Base-by-base conservation (phyloP, 1,140 invertebrate species). In the Trichonephila clavata region DNA sequence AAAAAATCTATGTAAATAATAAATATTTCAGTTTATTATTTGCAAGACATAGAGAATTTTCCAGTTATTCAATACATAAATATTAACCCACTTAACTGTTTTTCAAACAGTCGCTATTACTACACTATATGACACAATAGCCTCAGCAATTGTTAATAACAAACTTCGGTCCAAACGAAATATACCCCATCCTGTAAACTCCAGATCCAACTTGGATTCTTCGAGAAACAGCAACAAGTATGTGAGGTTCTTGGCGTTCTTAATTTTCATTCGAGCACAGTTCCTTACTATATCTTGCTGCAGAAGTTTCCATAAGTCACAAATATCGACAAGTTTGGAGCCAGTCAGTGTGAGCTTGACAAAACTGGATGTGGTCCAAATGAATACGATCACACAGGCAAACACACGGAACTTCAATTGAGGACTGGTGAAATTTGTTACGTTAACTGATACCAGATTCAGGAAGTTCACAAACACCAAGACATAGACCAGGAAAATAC, bases 101-200 rank as follows among this genome's bases (percentile, higher is more conserved):
- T 50, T 13, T 50, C 27, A 89, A n/a, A 89, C n/a, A 14, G 89
- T 90, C 8, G 39, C 43, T 8, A 81, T 27, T 0, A 90, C 24
- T 14, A 80, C 89, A 61, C 68, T 81, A 14, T 80, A 90, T 20
- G 89, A 90, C n/a, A 90, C 59, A 61, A 90, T 80, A 18, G 71
- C 59, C 16, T 80, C 89, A 21, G 68, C 27, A n/a, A 90, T 90
- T 0, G 68, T 60, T 43, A 90, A 18, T 2, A 90, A 16, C 50
- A 90, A 32, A 80, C 89, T 90, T 39, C 68, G 60, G 8, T 81
- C 71, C 4, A 90, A 21, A 18, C 43, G 71, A 61, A 90, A 90
- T n/a, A 90, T 90, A 21, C 71, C 89, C 89, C 89, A 90, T 21
- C 89, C 89, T 1, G 89, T 90, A 6, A 90, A 90, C 0, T 24